Conservation (phyloP, 2,113 vertebrate genomes). For the Poeciliopsis prolifica region DNA sequence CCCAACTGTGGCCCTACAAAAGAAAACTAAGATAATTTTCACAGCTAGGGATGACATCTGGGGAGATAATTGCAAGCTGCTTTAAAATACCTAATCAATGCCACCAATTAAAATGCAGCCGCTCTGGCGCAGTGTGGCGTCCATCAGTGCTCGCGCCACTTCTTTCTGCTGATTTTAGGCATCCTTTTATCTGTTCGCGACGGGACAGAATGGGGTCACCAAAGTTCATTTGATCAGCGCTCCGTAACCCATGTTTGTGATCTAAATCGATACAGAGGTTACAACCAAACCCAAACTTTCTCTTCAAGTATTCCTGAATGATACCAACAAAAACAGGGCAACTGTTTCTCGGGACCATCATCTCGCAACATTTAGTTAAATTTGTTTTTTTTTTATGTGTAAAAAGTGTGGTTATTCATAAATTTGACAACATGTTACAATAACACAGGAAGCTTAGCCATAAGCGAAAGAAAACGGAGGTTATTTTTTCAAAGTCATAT, state of each 20-base stretch:
- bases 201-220: neutral
- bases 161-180: neutral
- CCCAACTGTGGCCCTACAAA: constrained; percentile 15
- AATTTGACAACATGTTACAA: too few species aligned
- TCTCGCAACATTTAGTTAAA: neutral
- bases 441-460: too few species aligned
- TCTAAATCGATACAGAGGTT: neutral
- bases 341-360: neutral
- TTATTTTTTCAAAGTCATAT: too few species aligned
- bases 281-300: neutral
- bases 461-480: too few species aligned
- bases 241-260: too few species aligned
- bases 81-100: constrained; percentile 38
- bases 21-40: constrained; percentile 39
- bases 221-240: neutral
- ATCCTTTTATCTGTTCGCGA: neutral
- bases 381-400: too few species aligned
- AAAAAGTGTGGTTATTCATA: too few species aligned
- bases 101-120: constrained; percentile 20
- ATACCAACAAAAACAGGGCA: neutral
- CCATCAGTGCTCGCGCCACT: neutral
- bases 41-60: constrained; percentile 26
- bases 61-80: constrained; percentile 29
- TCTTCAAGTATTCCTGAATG: neutral
- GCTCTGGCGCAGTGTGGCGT: neutral